A percentile compares a stretch with the other conserved stretches of the same genome.
These are phyloP conservation scores for Cancer borealis DNA, from an alignment of 2,888 invertebrate genomes.

Conservation along the genomic window DNA sequence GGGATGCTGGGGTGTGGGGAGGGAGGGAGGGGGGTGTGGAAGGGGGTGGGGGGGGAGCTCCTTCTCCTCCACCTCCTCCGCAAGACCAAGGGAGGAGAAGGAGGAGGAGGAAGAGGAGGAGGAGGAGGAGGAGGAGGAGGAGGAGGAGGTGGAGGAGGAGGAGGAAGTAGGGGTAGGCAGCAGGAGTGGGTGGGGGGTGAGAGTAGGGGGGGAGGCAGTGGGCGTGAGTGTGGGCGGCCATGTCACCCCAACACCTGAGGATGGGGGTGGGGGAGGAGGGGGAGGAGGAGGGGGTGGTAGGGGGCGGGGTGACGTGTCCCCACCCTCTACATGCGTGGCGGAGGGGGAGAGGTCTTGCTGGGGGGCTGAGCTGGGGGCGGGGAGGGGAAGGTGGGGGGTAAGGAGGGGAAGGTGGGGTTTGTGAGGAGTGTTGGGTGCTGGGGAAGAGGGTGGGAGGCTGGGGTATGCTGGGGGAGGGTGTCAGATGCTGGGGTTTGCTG, in stretches of 20 bases:
- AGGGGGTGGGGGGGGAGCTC: not conserved
- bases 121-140: not conserved
- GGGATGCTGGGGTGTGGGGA: not conserved
- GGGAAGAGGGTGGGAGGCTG: not conserved
- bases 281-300: not conserved
- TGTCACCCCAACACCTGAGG: not conserved
- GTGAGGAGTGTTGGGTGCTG: not conserved
- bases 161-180: not conserved
- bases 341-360: conserved; percentile 62
- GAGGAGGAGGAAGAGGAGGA: not conserved
- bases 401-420: too few species aligned
- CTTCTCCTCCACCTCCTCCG: conserved; percentile 9
- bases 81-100: not conserved
- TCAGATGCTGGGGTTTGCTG: too few species aligned
- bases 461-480: too few species aligned
- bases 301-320: not conserved
- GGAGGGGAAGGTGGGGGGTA: not conserved
- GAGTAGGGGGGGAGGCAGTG: not conserved
- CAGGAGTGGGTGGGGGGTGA: not conserved
- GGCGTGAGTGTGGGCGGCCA: not conserved
- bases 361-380: not conserved
- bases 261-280: not conserved
- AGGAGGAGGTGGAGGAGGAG: conserved; percentile 14
- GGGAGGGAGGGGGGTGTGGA: not conserved
- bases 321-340: conserved; percentile 56